Evolutionary conservation across 2,888 invertebrate species (phyloP).

Genomic region (Campopleginae sp.): DNA sequence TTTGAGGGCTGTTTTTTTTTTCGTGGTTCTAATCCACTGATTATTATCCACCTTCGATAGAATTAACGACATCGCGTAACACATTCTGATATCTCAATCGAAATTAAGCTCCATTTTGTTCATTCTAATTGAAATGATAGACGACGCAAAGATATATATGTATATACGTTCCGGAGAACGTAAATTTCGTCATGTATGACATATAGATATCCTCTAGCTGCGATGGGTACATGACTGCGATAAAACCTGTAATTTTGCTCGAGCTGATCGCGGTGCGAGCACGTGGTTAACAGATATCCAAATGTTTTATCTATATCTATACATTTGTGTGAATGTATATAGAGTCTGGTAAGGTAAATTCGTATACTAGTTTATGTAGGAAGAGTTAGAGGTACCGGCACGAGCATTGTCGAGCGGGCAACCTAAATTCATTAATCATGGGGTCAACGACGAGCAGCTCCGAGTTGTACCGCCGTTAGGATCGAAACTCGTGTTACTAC

Average conservation of each 20-base stretch:
- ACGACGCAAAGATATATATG: background rate
- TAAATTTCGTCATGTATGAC: conserved; percentile 28
- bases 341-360: conserved; percentile 27
- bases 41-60: background rate
- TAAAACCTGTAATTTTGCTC: conserved; percentile 61
- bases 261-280: conserved; percentile 28
- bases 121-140: conserved; percentile 19
- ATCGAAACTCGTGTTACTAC: conserved; percentile 57
- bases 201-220: conserved; percentile 10
- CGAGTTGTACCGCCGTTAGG: conserved; percentile 54
- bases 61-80: background rate
- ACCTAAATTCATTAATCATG: conserved; percentile 68
- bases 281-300: conserved; percentile 59
- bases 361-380: conserved; percentile 30
- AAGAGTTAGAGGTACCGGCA: conserved; percentile 47
- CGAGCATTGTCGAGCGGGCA: conserved; percentile 58
- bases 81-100: conserved; percentile 11
- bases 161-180: conserved; percentile 20
- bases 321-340: conserved; percentile 27
- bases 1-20: background rate
- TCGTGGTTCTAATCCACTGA: background rate
- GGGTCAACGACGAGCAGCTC: conserved; percentile 59
- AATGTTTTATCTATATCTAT: conserved; percentile 25
- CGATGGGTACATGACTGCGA: conserved; percentile 36
- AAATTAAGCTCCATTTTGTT: conserved; percentile 23